Percentiles rank a stretch among this genome's conserved stretches.
These are phyloP conservation scores for Urocyon cinereoargenteus DNA, from an alignment of 2,797 vertebrate genomes.

Conservation along the genomic window DNA sequence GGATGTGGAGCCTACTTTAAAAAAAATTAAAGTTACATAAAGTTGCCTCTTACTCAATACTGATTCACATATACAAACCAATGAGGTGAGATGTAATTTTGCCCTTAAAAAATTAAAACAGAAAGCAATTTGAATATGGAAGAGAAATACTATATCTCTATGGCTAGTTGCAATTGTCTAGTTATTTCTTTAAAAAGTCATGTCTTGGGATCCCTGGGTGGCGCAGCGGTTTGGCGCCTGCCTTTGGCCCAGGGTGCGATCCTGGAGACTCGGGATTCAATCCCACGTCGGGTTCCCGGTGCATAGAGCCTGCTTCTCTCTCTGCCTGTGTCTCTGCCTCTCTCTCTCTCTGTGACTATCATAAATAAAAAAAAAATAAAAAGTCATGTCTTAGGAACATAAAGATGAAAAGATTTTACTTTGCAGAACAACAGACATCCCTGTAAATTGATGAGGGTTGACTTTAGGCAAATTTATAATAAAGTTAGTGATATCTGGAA, in stretches of 20 bases:
- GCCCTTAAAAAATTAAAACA: slow-evolving; percentile 31
- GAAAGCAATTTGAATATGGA: slow-evolving; percentile 43
- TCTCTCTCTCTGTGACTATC: too few relatives aligned
- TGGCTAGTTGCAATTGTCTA: not conserved
- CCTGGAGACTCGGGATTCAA: too few relatives aligned
- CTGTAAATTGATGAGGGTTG: not conserved
- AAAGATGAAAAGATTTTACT: slow-evolving; percentile 50
- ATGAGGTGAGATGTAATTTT: slow-evolving; percentile 34
- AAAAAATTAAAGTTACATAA: not conserved
- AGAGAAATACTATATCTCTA: slow-evolving; percentile 31
- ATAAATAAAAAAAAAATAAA: too few relatives aligned
- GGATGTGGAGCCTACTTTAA: not conserved
- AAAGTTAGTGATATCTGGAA: slow-evolving; percentile 13
- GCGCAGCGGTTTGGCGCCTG: too few relatives aligned
- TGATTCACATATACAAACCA: slow-evolving; percentile 47
- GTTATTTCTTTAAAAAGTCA: not conserved
- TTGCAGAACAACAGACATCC: not conserved
- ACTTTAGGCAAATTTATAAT: slow-evolving; percentile 39
- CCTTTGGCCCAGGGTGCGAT: too few relatives aligned
- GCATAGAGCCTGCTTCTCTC: too few relatives aligned
- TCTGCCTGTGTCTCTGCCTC: too few relatives aligned
- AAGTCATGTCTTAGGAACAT: not conserved
- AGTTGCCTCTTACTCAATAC: not conserved
- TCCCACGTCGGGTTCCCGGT: too few relatives aligned
- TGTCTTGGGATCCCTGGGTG: too few relatives aligned